A percentile compares a stretch with the other conserved stretches of the same genome.
These are phyloP conservation scores for Forficula auricularia DNA, from an alignment of 1,140 invertebrate species.

Conservation along the genomic window DNA sequence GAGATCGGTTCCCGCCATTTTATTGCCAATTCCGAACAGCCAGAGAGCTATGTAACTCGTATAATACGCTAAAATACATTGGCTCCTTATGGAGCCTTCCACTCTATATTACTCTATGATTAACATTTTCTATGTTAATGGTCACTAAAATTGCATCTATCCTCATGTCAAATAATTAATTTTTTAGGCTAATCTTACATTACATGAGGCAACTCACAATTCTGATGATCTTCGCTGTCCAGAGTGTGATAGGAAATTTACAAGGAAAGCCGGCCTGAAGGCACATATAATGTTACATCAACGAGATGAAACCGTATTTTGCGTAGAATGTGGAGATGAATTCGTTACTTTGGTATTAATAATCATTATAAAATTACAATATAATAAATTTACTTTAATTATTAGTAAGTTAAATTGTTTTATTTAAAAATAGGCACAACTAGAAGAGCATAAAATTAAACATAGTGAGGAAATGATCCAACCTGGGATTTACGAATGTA, in stretches of 20 bases:
- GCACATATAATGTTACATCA: constrained; percentile 50
- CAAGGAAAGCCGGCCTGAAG: constrained; percentile 47
- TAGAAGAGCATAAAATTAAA: constrained; percentile 31
- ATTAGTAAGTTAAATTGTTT: too few relatives aligned
- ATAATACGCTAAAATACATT: neutral
- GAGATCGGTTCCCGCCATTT: too few relatives aligned
- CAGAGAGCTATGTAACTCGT: neutral
- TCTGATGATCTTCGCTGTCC: constrained; percentile 38
- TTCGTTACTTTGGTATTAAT: constrained; percentile 44
- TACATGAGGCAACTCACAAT: constrained; percentile 43
- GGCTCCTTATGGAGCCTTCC: neutral
- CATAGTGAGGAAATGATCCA: constrained; percentile 27
- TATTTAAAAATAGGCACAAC: too few relatives aligned
- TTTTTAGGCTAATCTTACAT: constrained; percentile 33
- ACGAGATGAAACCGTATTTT: constrained; percentile 47
- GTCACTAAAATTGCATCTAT: neutral
- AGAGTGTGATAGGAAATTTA: constrained; percentile 42
- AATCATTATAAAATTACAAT: too few relatives aligned
- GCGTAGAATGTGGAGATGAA: constrained; percentile 48
- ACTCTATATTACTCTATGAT: neutral
- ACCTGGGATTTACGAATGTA: constrained; percentile 21
- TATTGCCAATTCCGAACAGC: too few relatives aligned
- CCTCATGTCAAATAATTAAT: neutral
- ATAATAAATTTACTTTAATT: too few relatives aligned
- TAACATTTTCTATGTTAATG: neutral